phyloP scores from a whole-genome alignment of 2,113 vertebrate genomes.

The Hippocampus abdominalis region DNA sequence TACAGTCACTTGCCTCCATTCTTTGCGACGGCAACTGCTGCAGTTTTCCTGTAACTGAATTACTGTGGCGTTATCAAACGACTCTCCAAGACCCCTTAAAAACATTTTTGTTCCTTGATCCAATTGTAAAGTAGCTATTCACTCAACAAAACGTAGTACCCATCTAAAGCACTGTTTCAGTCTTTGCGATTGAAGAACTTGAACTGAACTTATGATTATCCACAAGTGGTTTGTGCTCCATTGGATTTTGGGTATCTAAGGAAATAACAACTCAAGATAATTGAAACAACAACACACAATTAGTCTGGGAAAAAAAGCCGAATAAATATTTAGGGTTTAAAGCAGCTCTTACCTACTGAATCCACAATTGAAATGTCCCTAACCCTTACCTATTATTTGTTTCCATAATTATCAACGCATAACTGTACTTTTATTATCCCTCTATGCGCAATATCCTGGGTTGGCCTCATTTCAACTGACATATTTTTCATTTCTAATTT shows the following conservation, averaged over 20 bases:
- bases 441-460: slow-evolving; percentile 4
- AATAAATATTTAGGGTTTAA: too few relatives aligned
- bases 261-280: too few relatives aligned
- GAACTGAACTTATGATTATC: too few relatives aligned
- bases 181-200: background rate
- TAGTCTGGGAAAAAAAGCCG: background rate
- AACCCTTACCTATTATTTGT: too few relatives aligned
- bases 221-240: background rate
- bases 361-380: too few relatives aligned
- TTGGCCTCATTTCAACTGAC: slow-evolving; percentile 27
- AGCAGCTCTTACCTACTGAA: too few relatives aligned
- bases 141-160: slow-evolving; percentile 38
- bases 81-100: slow-evolving; percentile 16
- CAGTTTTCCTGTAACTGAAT: background rate
- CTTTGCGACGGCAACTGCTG: background rate
- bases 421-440: background rate
- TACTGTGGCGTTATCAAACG: slow-evolving; percentile 34
- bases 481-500: slow-evolving; percentile 30
- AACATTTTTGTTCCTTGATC: slow-evolving; percentile 36
- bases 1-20: background rate
- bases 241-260: too few relatives aligned
- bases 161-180: background rate
- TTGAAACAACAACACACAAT: too few relatives aligned
- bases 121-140: slow-evolving; percentile 47
- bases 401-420: slow-evolving; percentile 18